Evolutionary conservation across 1,140 invertebrate genomes (phyloP).

Genomic region (Hormaphis cornu): DNA sequence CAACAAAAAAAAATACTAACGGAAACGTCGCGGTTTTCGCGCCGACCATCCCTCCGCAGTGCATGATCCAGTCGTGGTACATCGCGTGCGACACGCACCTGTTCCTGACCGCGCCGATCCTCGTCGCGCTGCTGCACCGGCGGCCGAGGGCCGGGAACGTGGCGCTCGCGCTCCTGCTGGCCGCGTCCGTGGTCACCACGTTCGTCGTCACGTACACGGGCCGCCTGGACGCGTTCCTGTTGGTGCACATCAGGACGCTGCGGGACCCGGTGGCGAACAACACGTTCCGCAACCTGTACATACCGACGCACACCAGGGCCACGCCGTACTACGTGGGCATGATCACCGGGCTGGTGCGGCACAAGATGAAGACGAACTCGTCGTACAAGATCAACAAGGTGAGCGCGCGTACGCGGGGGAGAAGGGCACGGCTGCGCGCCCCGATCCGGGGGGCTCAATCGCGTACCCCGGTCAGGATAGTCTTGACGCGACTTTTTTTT

Average conservation of each 20-base stretch:
- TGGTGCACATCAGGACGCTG: slow-evolving; percentile 12
- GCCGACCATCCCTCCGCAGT: slow-evolving; percentile 45
- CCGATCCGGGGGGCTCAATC: no score
- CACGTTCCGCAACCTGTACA: slow-evolving; percentile 45
- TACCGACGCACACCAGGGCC: slow-evolving; percentile 61
- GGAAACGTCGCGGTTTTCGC: no score
- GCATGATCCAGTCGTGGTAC: slow-evolving; percentile 50
- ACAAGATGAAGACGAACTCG: slow-evolving; percentile 51
- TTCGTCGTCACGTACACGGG: slow-evolving; percentile 31
- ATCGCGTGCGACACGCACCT: slow-evolving; percentile 49
- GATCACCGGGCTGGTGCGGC: slow-evolving; percentile 51
- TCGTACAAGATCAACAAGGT: slow-evolving; percentile 46
- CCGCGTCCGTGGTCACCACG: slow-evolving; percentile 22
- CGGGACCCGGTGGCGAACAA: slow-evolving; percentile 19
- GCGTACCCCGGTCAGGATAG: no score
- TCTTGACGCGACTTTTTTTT: no score
- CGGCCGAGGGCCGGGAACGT: slow-evolving; percentile 38
- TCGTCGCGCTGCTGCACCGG: slow-evolving; percentile 44
- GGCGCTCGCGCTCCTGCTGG: slow-evolving; percentile 10
- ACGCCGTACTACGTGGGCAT: slow-evolving; percentile 56
- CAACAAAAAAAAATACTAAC: no score
- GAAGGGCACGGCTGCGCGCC: no score
- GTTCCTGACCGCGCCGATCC: slow-evolving; percentile 44
- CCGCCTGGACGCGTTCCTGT: slow-evolving; percentile 19
- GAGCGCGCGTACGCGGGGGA: no score